These are phyloP conservation scores for Bombus pyrosoma DNA, from an alignment of 1,140 invertebrate genomes.

Conservation along the genomic window DNA sequence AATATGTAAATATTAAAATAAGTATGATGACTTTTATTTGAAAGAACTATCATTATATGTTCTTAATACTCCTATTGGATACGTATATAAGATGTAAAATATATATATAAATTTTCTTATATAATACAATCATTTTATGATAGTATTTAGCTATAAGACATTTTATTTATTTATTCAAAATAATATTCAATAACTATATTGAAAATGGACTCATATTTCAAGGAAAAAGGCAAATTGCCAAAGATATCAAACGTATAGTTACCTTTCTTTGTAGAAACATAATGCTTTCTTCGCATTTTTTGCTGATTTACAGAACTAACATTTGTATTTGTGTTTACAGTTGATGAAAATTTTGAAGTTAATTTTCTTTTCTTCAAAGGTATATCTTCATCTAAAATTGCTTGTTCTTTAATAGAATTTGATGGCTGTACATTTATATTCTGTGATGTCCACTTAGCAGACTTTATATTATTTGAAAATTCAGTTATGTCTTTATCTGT, in stretches of 20 bases:
- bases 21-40: not conserved
- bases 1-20: not conserved
- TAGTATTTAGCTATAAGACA: not conserved
- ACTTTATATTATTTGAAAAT: slow-evolving; percentile 31
- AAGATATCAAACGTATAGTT: slow-evolving; percentile 19
- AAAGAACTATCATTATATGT: not conserved
- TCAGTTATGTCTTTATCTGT: not conserved
- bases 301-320: slow-evolving; percentile 32
- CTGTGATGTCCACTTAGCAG: slow-evolving; percentile 8
- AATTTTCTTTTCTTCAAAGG: slow-evolving; percentile 53
- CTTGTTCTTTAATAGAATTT: slow-evolving; percentile 4
- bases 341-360: slow-evolving; percentile 14
- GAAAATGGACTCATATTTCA: not conserved
- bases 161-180: not conserved
- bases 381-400: slow-evolving; percentile 40
- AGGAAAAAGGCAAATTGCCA: not conserved
- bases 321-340: slow-evolving; percentile 32
- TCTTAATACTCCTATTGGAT: not conserved
- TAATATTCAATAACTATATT: slow-evolving; percentile 2
- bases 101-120: slow-evolving; percentile 4
- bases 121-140: not conserved
- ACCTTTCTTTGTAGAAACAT: slow-evolving; percentile 52
- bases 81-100: not conserved
- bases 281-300: slow-evolving; percentile 27
- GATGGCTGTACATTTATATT: slow-evolving; percentile 1